Evolutionary conservation across 2,888 invertebrate genomes (phyloP).

Genomic region (Zhengitettix transpicula): DNA sequence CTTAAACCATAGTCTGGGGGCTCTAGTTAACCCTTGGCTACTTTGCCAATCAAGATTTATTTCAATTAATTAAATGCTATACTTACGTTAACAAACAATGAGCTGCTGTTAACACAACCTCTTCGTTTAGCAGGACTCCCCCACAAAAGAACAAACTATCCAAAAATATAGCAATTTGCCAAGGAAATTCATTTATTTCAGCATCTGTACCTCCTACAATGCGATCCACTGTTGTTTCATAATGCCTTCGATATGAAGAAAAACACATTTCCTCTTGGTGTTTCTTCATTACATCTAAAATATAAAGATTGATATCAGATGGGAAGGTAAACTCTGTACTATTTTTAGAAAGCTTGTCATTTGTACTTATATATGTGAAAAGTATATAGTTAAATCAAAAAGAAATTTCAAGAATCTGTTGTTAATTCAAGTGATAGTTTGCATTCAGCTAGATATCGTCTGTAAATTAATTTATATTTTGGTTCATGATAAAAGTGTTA

Average conservation of each 20-base stretch:
- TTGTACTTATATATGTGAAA: too few species aligned
- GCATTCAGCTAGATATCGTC: too few species aligned
- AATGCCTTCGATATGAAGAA: not conserved
- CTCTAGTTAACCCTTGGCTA: too few species aligned
- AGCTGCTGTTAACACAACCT: conserved; percentile 23
- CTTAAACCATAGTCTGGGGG: too few species aligned
- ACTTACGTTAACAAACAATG: conserved; percentile 24
- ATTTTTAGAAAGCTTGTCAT: too few species aligned
- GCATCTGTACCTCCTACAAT: conserved; percentile 23
- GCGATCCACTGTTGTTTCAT: conserved; percentile 13
- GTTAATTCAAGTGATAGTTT: too few species aligned
- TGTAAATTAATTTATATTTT: too few species aligned
- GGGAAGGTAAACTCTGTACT: too few species aligned
- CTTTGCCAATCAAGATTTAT: too few species aligned
- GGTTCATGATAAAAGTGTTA: too few species aligned
- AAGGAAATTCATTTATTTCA: conserved; percentile 22
- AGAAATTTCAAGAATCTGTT: too few species aligned
- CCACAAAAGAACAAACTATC: conserved; percentile 25
- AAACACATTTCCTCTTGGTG: conserved; percentile 2
- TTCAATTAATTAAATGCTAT: not conserved
- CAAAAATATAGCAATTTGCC: conserved; percentile 23
- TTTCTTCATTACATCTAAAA: conserved; percentile 4
- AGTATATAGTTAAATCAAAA: too few species aligned
- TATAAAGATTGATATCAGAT: not conserved
- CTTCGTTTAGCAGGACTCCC: conserved; percentile 22